Base-by-base conservation (phyloP, 1,140 invertebrate genomes). In the Panagrolaimus sp. region DNA sequence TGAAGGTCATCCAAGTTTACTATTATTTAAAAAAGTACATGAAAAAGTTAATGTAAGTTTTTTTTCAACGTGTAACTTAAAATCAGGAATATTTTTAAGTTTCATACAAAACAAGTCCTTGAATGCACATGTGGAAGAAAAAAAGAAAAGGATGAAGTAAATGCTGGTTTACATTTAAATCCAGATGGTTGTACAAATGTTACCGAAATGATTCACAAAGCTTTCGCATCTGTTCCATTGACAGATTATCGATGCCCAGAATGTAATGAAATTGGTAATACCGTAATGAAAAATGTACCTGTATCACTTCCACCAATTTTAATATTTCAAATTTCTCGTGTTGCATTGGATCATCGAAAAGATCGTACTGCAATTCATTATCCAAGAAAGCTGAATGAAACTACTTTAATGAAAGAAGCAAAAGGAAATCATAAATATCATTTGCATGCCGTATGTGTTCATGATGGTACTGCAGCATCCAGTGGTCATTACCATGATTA, bases 401-500 rank as follows among this genome's bases (percentile, higher is more conserved):
- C 13, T 11, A 20, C 20, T 2, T 20, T 57, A 23, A 20, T 57
- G 20, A 20, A 20, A 16, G 51, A 57, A 20, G 51, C 51, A 20
- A 20, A 27, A 13, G 51, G 51, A n/a, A 20, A 57, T 57, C 51
- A 57, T 27, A 57, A 57, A 20, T 57, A 25, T 27, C 14, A 57
- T 3, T 27, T 57, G 9, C 20, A 20, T 57, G 51, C 51, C 1
- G 51, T 57, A 20, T 57, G 51, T 20, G 51, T 57, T 20, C 51
- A 57, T 8, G 51, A 57, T 57, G 51, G 51, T 11, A 20, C 51
- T 13, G 51, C 14, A n/a, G 51, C 51, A 20, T 20, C 51, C 0
- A 57, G 51, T 27, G 51, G 51, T 8, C 51, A 57, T 16, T 57
- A 57, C 8, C 51, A 57, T 57, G 51, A 57, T 57, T 57, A 57